Conservation (phyloP, 2,113 vertebrate species). For the Saguinus midas region DNA sequence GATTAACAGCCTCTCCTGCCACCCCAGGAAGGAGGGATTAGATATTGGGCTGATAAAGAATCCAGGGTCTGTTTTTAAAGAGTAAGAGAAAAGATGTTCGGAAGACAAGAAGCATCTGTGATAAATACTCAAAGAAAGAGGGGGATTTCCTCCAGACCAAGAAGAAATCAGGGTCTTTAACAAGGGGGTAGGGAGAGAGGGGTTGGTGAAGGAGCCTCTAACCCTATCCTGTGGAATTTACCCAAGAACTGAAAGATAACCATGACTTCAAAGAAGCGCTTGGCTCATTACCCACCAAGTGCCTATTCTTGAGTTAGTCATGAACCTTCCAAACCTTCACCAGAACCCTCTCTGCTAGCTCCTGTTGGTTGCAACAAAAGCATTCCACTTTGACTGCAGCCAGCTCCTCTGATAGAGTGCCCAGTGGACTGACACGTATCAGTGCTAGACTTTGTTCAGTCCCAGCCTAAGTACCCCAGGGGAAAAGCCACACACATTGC, state of each 20-base stretch:
- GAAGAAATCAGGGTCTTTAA: background rate
- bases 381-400: background rate
- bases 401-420: background rate
- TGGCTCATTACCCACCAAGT: background rate
- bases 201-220: background rate
- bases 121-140: background rate
- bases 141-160: background rate
- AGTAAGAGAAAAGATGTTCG: slow-evolving; percentile 4
- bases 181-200: accelerated
- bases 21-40: slow-evolving; percentile 6
- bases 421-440: background rate
- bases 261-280: background rate
- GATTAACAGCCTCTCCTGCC: background rate
- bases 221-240: background rate
- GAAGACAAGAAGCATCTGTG: background rate
- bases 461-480: background rate
- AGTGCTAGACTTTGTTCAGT: background rate
- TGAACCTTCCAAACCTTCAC: background rate
- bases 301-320: background rate
- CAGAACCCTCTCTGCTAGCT: background rate
- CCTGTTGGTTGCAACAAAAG: background rate
- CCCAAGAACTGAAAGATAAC: background rate
- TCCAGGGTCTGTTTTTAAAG: background rate
- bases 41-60: background rate
- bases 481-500: background rate